Conservation (phyloP, 2,113 vertebrate genomes). For the Chaenocephalus aceratus region DNA sequence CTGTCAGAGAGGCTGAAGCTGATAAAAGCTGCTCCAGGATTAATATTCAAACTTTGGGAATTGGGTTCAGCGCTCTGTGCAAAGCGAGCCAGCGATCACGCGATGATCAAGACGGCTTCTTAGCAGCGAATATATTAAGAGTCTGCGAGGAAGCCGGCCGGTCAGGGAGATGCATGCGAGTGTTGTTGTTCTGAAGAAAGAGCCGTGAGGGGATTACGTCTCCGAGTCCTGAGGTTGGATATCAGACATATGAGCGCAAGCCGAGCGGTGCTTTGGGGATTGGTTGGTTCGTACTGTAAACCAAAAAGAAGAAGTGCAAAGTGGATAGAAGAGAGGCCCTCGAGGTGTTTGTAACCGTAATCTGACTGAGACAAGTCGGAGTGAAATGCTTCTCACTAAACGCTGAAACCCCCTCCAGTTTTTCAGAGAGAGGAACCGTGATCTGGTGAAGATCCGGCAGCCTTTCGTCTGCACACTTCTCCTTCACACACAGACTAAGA, state of each 20-base stretch:
- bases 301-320: no score
- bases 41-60: slow-evolving; percentile 77
- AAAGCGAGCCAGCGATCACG: slow-evolving; percentile 67
- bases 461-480: slow-evolving; percentile 70
- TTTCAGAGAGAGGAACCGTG: slow-evolving; percentile 9
- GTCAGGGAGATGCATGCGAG: neutral
- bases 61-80: slow-evolving; percentile 57
- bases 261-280: neutral
- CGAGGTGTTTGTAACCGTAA: neutral
- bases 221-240: neutral
- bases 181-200: neutral
- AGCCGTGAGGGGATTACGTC: neutral
- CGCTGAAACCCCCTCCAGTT: neutral
- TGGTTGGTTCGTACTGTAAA: no score
- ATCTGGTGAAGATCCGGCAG: slow-evolving; percentile 36
- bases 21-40: slow-evolving; percentile 74
- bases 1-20: slow-evolving; percentile 42
- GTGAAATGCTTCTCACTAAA: neutral
- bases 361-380: neutral
- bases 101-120: slow-evolving; percentile 76
- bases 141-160: slow-evolving; percentile 23
- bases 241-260: neutral
- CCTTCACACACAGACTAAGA: slow-evolving; percentile 76
- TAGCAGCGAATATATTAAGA: slow-evolving; percentile 65
- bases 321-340: no score